Percentiles rank a stretch among this genome's conserved stretches.
phyloP scores from a whole-genome alignment of 2,113 vertebrate genomes.

The Chamaea fasciata region DNA sequence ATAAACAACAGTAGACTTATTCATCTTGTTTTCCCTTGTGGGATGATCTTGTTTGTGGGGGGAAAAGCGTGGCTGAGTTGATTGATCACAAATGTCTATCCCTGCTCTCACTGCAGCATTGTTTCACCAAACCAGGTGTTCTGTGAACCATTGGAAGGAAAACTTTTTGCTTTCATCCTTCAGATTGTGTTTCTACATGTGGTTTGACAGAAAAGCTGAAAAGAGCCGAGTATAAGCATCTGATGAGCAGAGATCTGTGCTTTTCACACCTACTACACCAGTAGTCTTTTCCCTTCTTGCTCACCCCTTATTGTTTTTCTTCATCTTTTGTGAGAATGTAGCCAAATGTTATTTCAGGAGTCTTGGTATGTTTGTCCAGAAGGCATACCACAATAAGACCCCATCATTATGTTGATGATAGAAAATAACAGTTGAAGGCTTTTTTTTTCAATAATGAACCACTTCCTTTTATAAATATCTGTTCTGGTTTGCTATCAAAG shows the following conservation, averaged over 20 bases:
- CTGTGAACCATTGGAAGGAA: background rate
- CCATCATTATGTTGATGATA: slow-evolving; percentile 26
- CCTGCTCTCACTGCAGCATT: background rate
- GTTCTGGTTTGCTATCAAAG: slow-evolving; percentile 24
- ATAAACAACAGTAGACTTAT: background rate
- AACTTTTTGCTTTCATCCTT: background rate
- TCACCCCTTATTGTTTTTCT: background rate
- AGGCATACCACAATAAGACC: slow-evolving; percentile 16
- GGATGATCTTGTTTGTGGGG: background rate
- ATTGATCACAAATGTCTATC: background rate
- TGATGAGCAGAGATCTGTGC: background rate
- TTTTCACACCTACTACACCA: background rate
- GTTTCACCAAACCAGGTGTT: background rate
- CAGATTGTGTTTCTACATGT: background rate
- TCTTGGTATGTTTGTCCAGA: background rate
- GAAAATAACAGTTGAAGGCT: slow-evolving; percentile 28
- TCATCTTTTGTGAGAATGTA: background rate
- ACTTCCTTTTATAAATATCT: slow-evolving; percentile 29
- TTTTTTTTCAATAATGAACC: background rate
- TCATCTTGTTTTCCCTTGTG: background rate
- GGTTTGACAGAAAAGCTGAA: background rate
- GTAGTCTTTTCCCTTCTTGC: background rate
- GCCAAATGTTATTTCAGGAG: background rate
- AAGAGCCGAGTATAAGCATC: background rate
- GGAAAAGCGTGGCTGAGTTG: background rate